These are phyloP conservation scores for Tethea ocularis DNA, from an alignment of 2,888 invertebrate species.

Conservation along the genomic window DNA sequence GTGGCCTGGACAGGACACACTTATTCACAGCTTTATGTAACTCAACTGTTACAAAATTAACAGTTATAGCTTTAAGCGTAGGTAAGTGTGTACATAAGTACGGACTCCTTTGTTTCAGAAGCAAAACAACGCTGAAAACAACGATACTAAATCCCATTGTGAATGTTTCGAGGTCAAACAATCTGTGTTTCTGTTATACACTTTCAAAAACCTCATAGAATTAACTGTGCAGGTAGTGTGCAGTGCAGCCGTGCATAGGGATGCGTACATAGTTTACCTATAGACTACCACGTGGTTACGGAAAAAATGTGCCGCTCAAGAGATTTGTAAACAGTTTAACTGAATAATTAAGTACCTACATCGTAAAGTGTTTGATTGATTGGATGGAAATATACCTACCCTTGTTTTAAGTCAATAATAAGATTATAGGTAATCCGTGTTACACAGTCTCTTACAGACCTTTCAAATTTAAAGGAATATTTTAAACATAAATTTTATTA, in stretches of 20 bases:
- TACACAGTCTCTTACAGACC: not conserved
- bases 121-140: slow-evolving; percentile 52
- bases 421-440: not conserved
- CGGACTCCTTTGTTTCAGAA: slow-evolving; percentile 55
- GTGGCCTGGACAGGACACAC: slow-evolving; percentile 38
- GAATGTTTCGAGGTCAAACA: slow-evolving; percentile 53
- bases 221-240: slow-evolving; percentile 24
- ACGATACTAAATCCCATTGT: slow-evolving; percentile 48
- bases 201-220: slow-evolving; percentile 19
- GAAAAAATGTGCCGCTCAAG: slow-evolving; percentile 24
- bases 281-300: slow-evolving; percentile 19
- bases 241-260: not conserved
- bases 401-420: not conserved
- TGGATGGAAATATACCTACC: slow-evolving; percentile 19
- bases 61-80: slow-evolving; percentile 61
- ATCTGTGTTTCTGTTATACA: slow-evolving; percentile 42
- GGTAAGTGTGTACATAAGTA: slow-evolving; percentile 33
- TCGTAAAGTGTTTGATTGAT: slow-evolving; percentile 23
- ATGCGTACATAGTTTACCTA: slow-evolving; percentile 5
- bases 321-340: slow-evolving; percentile 25
- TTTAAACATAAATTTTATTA: not conserved
- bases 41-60: slow-evolving; percentile 69
- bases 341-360: slow-evolving; percentile 31
- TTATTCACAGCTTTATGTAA: slow-evolving; percentile 67
- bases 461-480: not conserved